Conservation (phyloP, 2,113 vertebrate genomes). For the Rhizomys pruinosus region DNA sequence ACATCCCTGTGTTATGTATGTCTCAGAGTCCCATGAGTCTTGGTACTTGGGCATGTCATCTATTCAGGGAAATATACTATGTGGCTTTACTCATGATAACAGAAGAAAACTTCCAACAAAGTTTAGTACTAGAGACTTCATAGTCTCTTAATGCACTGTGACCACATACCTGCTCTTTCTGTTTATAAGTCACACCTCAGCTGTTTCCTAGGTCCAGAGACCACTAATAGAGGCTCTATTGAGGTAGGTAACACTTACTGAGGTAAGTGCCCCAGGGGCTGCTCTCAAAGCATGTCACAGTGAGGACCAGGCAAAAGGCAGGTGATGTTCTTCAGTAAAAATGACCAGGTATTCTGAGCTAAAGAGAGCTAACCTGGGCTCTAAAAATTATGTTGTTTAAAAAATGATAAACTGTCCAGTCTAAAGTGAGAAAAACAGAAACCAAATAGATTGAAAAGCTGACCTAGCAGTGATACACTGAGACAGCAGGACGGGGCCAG, state of each 20-base stretch:
- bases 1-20: too few relatives aligned
- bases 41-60: neutral
- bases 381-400: neutral
- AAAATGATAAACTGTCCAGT: too few relatives aligned
- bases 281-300: conserved; percentile 22
- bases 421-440: too few relatives aligned
- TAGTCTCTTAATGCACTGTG: neutral
- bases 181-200: neutral
- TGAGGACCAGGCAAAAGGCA: neutral
- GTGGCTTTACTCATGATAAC: neutral
- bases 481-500: neutral
- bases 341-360: neutral
- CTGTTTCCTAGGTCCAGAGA: conserved; percentile 16
- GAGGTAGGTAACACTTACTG: too few relatives aligned
- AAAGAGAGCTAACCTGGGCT: neutral
- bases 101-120: conserved; percentile 15
- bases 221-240: neutral
- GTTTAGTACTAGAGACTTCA: neutral
- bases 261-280: neutral
- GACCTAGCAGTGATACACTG: neutral
- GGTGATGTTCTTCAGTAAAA: neutral
- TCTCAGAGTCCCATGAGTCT: neutral
- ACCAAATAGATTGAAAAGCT: too few relatives aligned
- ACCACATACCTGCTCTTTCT: neutral
- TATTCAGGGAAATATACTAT: neutral